phyloP scores from a whole-genome alignment of 2,797 vertebrate genomes.

The Galago senegalensis region DNA sequence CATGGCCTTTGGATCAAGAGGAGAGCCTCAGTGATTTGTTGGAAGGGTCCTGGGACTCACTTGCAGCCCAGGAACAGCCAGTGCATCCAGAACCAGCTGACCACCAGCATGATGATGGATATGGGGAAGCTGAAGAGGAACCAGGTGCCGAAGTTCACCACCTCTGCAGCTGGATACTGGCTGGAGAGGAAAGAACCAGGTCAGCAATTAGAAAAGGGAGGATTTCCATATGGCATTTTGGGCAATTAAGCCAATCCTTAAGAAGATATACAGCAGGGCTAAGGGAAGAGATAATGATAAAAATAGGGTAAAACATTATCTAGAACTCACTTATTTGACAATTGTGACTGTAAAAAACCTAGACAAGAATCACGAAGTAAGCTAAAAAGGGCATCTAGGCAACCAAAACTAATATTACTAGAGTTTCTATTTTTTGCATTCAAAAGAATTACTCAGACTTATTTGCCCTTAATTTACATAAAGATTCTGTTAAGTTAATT shows the following conservation, averaged over 20 bases:
- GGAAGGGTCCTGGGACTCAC: constrained; percentile 89
- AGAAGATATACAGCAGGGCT: neutral
- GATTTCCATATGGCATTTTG: neutral
- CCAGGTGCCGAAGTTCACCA: constrained; percentile 99
- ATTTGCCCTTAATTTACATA: neutral
- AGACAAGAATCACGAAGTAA: neutral
- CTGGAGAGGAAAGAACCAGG: constrained; percentile 87
- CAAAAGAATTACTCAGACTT: neutral
- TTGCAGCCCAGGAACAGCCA: constrained; percentile 98
- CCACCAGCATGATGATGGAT: constrained; percentile 96
- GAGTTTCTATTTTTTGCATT: neutral
- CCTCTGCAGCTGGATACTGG: constrained; percentile 96
- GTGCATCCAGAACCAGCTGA: constrained; percentile 99
- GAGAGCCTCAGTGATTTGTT: neutral
- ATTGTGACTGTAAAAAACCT: neutral
- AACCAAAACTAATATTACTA: neutral
- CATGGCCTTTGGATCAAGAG: neutral
- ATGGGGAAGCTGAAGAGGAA: constrained; percentile 99
- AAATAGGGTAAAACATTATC: neutral
- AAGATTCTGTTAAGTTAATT: neutral
- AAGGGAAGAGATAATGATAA: neutral
- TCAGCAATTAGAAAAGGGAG: neutral
- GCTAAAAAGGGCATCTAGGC: neutral
- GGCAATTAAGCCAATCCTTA: neutral
- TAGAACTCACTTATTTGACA: neutral